Base-by-base conservation (phyloP, 2,797 vertebrate genomes). In the Platalea minor region DNA sequence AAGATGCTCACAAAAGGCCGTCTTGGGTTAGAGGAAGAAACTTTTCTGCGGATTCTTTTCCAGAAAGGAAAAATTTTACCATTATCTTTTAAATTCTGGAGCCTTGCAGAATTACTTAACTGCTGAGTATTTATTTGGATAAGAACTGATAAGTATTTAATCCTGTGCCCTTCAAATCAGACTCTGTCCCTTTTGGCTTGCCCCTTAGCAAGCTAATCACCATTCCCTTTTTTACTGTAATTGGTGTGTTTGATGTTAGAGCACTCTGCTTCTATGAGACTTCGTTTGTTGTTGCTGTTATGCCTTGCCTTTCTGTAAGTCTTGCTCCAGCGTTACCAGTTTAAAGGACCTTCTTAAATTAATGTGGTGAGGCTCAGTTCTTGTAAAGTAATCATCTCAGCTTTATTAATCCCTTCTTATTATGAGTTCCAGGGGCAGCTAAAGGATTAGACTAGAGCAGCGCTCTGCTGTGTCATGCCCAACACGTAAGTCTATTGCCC, bases 221-320 rank as follows among this genome's bases (percentile, higher is more conserved):
- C 46, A 65, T 94, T 90, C 17, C 26, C 16, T 46, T 91, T 92
- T 80, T 83, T 14, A 46, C 82, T 88, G 13, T 82, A 93, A 89
- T 91, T 84, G 60, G 18, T 61, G 39, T 82, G 60, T 82, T 95
- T 96, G 84, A 94, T 93, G 84, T 88, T 63, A 16, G 45, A 80
- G 67, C 24, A 41, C 50, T 88, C 45, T 67, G n/a, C 74, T 93
- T 82, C 65, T 61, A 3, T 26, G 50, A 85, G 50, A 91, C 50
- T 76, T 65, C 15, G 0, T 91, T 79, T 88, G 37, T 80, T 83
- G n/a, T 63, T 94, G 46, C 83, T 77, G 61, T 83, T 94, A 43
- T 6, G 24, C 69, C 83, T 53, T 5, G 15, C 43, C 37, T 78
- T 83, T 84, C 67, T 88, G 11, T 78, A 80, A 89, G 65, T 73